A percentile compares a stretch with the other conserved stretches of the same genome.
These are phyloP conservation scores for Vannuccia rotundouncinata DNA, from an alignment of 2,888 invertebrate species.

Conservation along the genomic window DNA sequence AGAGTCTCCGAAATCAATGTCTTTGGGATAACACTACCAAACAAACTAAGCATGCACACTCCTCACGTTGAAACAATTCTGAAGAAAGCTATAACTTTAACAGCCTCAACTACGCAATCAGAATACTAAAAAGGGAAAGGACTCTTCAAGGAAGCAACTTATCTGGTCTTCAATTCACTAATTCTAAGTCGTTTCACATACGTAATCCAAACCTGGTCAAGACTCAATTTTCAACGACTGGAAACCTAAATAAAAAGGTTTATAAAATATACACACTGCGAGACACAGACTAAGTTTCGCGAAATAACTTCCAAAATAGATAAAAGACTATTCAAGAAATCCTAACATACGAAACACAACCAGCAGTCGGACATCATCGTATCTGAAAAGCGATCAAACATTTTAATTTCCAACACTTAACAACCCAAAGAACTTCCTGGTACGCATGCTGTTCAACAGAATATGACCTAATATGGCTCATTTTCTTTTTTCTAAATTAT, in stretches of 20 bases:
- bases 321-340: too few species aligned
- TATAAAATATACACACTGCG: too few species aligned
- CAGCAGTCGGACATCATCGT: too few species aligned
- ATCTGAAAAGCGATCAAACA: too few species aligned
- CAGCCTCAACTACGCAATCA: neutral
- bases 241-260: neutral
- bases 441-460: neutral
- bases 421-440: neutral
- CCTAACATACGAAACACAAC: too few species aligned
- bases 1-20: neutral
- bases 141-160: neutral
- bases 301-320: too few species aligned
- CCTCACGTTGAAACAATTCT: neutral
- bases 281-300: too few species aligned
- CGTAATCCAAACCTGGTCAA: neutral
- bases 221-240: neutral
- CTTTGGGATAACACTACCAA: neutral
- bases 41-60: slow-evolving; percentile 1
- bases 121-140: neutral
- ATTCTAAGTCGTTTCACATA: neutral
- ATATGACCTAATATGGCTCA: neutral
- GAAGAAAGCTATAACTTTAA: neutral
- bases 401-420: too few species aligned
- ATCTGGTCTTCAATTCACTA: neutral
- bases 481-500: neutral